Evolutionary conservation across 2,888 invertebrate genomes (phyloP).

Genomic region (Liopterus haemorrhoidalis): DNA sequence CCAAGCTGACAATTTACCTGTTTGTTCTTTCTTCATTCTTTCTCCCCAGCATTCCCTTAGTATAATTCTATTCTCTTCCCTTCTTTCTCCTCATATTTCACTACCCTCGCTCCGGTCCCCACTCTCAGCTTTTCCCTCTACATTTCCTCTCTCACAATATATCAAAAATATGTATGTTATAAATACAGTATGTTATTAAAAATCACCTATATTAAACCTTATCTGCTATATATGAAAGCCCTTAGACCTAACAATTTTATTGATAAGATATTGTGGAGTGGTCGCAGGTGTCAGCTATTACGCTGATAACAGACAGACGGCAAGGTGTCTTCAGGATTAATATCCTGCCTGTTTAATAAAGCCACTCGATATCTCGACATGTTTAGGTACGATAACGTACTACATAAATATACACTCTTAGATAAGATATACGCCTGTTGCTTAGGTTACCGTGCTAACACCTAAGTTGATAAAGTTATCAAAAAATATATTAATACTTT

Average conservation of each 20-base stretch:
- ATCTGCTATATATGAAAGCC: constrained; percentile 16
- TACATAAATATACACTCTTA: constrained; percentile 19
- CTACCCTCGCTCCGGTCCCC: no score
- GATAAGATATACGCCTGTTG: constrained; percentile 16
- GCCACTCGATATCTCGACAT: constrained; percentile 14
- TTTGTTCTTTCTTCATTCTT: no score
- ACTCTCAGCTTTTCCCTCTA: no score
- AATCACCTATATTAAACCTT: no score
- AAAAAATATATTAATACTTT: no score
- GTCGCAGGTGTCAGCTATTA: constrained; percentile 11
- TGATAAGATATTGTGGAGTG: constrained; percentile 19
- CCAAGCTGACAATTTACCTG: no score
- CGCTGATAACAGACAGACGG: constrained; percentile 21
- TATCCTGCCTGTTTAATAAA: constrained; percentile 16
- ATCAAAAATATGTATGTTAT: no score
- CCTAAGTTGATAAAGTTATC: background rate
- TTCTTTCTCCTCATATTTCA: no score
- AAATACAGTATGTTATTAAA: no score
- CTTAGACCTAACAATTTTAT: constrained; percentile 8
- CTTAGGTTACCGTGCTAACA: background rate
- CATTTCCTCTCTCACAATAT: no score
- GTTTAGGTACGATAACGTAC: constrained; percentile 9
- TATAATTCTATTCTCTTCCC: no score
- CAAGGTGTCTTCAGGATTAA: constrained; percentile 25
- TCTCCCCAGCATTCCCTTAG: no score